Evolutionary conservation across 2,113 vertebrate genomes (phyloP).

Genomic region (Rostratula benghalensis): DNA sequence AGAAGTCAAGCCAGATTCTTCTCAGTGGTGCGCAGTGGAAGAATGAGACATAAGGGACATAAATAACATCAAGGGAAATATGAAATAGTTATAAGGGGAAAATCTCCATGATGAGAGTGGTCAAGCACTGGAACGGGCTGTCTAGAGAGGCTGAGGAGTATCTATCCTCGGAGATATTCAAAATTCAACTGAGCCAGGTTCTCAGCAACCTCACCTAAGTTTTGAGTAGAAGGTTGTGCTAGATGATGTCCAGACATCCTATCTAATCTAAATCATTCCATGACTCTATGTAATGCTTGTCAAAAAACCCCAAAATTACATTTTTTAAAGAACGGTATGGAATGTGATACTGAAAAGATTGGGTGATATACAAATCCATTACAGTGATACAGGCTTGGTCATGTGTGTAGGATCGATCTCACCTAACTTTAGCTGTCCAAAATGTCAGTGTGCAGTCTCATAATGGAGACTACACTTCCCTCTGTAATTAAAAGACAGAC

Average conservation of each 20-base stretch:
- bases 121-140: neutral
- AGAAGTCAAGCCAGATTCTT: neutral
- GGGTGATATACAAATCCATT: neutral
- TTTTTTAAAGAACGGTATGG: neutral
- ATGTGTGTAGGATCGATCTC: neutral
- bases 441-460: neutral
- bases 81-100: neutral
- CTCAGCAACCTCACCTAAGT: neutral
- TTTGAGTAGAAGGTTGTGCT: neutral
- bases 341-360: neutral
- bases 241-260: neutral
- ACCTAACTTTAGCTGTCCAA: slow-evolving; percentile 12
- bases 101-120: neutral
- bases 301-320: neutral
- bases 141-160: neutral
- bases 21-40: neutral
- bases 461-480: neutral
- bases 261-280: neutral
- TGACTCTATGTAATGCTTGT: neutral
- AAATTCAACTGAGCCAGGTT: neutral
- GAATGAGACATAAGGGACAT: slow-evolving; percentile 3
- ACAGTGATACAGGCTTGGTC: neutral
- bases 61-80: slow-evolving; percentile 9
- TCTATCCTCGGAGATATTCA: neutral
- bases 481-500: neutral